Evolutionary conservation across 2,113 vertebrate genomes (phyloP).

Genomic region (Australoheros scitulus): DNA sequence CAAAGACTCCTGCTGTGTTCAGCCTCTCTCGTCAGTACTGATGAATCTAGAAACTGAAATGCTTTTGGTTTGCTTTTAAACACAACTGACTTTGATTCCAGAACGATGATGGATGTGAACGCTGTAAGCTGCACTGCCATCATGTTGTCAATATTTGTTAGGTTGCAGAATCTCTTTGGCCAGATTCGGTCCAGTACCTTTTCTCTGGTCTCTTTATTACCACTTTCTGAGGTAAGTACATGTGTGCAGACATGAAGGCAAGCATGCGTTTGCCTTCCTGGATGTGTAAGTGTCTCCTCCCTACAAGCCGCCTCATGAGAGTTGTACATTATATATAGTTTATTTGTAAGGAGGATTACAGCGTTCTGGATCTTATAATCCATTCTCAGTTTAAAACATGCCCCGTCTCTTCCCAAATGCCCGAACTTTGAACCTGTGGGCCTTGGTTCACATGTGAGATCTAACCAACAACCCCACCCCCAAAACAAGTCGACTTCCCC

Average conservation of each 20-base stretch:
- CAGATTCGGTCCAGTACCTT: not conserved
- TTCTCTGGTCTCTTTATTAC: not conserved
- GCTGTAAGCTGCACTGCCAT: constrained; percentile 12
- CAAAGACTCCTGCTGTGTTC: not conserved
- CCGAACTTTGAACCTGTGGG: constrained; percentile 79
- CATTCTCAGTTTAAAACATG: constrained; percentile 83
- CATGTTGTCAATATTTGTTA: constrained; percentile 1
- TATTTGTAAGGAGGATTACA: constrained; percentile 69
- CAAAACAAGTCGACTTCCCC: constrained; percentile 55
- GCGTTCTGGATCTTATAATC: constrained; percentile 76
- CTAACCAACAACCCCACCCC: constrained; percentile 10
- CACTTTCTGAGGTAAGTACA: not conserved
- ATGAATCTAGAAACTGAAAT: not conserved
- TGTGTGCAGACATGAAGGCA: constrained; percentile 3
- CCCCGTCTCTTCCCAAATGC: constrained; percentile 71
- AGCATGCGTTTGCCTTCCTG: not conserved
- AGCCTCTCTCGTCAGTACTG: not conserved
- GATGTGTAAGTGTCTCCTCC: constrained; percentile 41
- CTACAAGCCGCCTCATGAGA: constrained; percentile 45
- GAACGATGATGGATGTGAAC: constrained; percentile 31
- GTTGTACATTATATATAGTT: constrained; percentile 58
- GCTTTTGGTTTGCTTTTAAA: constrained; percentile 6
- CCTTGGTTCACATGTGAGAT: constrained; percentile 61
- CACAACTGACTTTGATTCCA: not conserved
- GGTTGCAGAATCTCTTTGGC: not conserved